Percentiles rank a stretch among this genome's conserved stretches.
These are phyloP conservation scores for Macrosteles quadrilineatus DNA, from an alignment of 1,140 invertebrate species.

Conservation along the genomic window DNA sequence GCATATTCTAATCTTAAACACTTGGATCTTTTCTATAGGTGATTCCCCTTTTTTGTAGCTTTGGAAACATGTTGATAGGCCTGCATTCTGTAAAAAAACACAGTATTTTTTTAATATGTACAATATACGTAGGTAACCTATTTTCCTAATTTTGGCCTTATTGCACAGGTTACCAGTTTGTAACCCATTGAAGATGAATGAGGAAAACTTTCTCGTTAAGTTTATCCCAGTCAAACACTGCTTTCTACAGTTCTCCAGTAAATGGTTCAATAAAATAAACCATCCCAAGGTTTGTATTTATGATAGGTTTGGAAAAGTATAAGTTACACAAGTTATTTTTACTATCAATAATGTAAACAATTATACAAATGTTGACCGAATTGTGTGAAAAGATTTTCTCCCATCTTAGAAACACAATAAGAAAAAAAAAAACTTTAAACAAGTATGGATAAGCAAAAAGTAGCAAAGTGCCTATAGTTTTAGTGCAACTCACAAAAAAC, in stretches of 20 bases:
- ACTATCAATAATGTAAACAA: neutral
- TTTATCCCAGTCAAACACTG: constrained; percentile 38
- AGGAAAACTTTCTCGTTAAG: constrained; percentile 36
- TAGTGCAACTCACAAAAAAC: neutral
- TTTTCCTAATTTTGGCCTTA: no score
- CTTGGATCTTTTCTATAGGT: no score
- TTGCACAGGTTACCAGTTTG: no score
- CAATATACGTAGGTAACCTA: no score
- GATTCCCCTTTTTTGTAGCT: no score
- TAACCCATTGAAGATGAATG: constrained; percentile 39
- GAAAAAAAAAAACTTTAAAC: neutral
- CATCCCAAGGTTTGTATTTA: constrained; percentile 7
- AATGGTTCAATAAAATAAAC: constrained; percentile 30
- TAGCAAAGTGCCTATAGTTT: neutral
- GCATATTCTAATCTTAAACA: no score
- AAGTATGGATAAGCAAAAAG: neutral
- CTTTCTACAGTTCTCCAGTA: constrained; percentile 39
- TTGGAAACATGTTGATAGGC: no score
- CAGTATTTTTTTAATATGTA: no score
- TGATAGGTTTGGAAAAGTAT: neutral
- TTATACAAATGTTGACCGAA: neutral
- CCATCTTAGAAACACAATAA: neutral
- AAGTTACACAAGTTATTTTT: neutral
- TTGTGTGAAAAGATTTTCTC: neutral
- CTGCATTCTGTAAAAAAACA: no score